Evolutionary conservation across 2,888 invertebrate species (phyloP), one percentile per base, ranked within the genome.

Genomic region (Odontothrips loti): DNA sequence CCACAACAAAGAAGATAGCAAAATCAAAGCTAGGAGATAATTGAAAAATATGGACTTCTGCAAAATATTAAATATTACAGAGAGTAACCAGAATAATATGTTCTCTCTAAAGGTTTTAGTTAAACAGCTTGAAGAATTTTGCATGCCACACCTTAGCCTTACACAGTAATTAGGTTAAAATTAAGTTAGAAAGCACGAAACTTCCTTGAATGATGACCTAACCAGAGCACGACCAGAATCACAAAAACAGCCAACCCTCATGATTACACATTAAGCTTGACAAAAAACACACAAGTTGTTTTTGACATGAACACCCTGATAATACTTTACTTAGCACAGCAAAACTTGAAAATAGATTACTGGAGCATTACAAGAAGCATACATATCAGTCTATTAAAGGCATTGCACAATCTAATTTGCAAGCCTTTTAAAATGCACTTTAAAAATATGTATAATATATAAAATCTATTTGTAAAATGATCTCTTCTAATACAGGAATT

Each of bases 341-440:
- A 58, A 58, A 58, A 58, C 58, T 20, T 27, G 10, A 75, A 75
- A 75, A 23, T 4, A 27, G n/a, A 23, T 75, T 75, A 75, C 68
- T 27, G 68, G 23, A 12, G 12, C 68, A 75, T 27, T 75, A 75
- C 23, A 75, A 75, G 68, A n/a, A 75, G 68, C 68, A 75, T 27
- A 75, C 27, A 75, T 23, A 75, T 75, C 68, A 75, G 68, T 75
- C 68, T 75, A 75, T 27, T 1, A 23, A 75, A 75, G 68, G 68
- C 68, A 75, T 27, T 75, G 68, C 23, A 27, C 68, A 27, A 75
- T 75, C 68, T 9, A 58, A 58, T 58, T 27, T 27, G 23, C 2
- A 75, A 27, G 68, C 23, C 68, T 12, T 27, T 75, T 27, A 75
- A 75, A 75, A 75, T 75, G 68, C 68, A 75, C 68, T 75, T 75